Base-by-base conservation (phyloP, 2,113 vertebrate genomes). In the Oxyruncus cristatus region DNA sequence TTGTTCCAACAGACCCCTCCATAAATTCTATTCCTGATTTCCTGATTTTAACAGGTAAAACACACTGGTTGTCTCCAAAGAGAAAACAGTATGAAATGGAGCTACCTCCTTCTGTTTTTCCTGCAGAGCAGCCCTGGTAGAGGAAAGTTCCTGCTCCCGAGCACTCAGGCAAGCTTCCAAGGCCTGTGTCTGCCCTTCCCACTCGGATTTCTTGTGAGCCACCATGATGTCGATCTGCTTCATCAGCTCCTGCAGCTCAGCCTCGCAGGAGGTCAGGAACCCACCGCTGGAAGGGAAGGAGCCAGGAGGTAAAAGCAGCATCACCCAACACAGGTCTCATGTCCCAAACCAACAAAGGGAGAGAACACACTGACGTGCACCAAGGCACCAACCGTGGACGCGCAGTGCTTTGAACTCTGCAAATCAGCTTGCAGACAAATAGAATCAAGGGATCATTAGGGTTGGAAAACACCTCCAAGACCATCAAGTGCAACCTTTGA, bases 171-270 rank as follows among this genome's bases (percentile, higher is more conserved):
- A 98, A n/a, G 97, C 74, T 95, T 98, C 97, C 83, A 99, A 77
- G 42, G 98, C 97, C 67, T 97, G 98, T 1, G 97, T 97, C 96
- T 99, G 98, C 8, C 97, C 98, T 96, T 99, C 99, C 99, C 99
- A 99, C 32, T 99, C 98, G 2, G 85, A 97, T 70, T 96, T 99
- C 96, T 99, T 99, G 86, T 99, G 98, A 76, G 98, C 98, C 97
- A 99, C 98, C 99, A 99, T 99, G 42, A 99, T 99, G 95, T 99
- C 99, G 2, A 99, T 99, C 98, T 99, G 99, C 76, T 98, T 98
- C 99, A 99, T 99, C 83, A 99, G 97, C 95, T 99, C 99, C 95
- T 99, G 99, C 13, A 99, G 98, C 96, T 99, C 99, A 4, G 99
- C 99, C 97, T 99, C 99, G 67, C 99, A 99, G 42, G 98, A 98